These are phyloP conservation scores for Olivierus martensii DNA, from an alignment of 1,140 invertebrate species.

Conservation along the genomic window DNA sequence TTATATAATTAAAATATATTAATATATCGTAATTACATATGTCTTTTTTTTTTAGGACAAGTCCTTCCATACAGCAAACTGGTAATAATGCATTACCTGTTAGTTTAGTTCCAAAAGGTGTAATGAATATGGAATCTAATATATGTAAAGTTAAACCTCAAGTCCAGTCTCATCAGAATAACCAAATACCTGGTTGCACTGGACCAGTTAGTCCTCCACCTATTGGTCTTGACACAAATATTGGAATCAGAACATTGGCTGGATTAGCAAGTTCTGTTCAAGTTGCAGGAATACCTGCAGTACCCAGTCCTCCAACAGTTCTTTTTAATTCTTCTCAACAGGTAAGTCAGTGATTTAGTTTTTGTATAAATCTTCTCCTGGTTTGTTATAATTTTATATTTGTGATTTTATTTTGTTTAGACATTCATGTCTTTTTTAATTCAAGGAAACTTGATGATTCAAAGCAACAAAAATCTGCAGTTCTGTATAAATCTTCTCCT, in stretches of 20 bases:
- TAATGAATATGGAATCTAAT: slow-evolving; percentile 2
- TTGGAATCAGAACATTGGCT: slow-evolving; percentile 11
- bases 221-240: slow-evolving; percentile 3
- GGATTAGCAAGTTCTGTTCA: slow-evolving; percentile 29
- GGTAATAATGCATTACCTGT: slow-evolving; percentile 2
- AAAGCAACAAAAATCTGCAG: no score
- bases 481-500: no score
- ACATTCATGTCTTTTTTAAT: no score
- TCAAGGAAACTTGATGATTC: no score
- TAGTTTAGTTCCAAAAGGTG: slow-evolving; percentile 4
- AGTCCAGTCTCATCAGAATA: slow-evolving; percentile 7
- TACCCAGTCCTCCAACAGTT: slow-evolving; percentile 63
- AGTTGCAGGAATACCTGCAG: slow-evolving; percentile 59
- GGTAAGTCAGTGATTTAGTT: no score
- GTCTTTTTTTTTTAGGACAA: slow-evolving; percentile 7
- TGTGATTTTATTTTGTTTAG: no score
- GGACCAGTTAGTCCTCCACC: slow-evolving; percentile 12
- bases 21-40: no score
- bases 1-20: no score
- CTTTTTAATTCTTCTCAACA: slow-evolving; percentile 53
- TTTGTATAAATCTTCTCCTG: no score
- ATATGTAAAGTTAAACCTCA: slow-evolving; percentile 12
- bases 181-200: slow-evolving; percentile 8
- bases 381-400: no score
- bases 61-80: slow-evolving; percentile 7